These are phyloP conservation scores for Dicrurus megarhynchus DNA, from an alignment of 2,113 vertebrate genomes.

Conservation along the genomic window DNA sequence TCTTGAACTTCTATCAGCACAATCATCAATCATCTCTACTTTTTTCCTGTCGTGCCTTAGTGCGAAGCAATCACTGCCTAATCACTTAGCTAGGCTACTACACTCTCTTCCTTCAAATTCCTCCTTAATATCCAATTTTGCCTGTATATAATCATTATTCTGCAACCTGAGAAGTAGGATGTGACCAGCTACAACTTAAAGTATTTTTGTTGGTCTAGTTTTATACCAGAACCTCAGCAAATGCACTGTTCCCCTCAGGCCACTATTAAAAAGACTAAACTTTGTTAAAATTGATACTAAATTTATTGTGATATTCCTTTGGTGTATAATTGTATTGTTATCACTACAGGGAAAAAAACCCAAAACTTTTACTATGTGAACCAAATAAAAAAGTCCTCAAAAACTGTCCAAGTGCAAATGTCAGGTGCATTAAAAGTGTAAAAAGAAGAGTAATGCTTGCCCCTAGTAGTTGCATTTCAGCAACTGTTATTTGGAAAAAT, in stretches of 20 bases:
- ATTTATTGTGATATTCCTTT: not conserved
- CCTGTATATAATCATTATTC: not conserved
- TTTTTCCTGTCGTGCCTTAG: not conserved
- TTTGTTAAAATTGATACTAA: not conserved
- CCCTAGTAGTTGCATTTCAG: not conserved
- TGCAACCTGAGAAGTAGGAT: not conserved
- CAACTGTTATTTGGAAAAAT: not conserved
- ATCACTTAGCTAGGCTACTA: not conserved
- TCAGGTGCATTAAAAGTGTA: not conserved
- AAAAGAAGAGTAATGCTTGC: not conserved
- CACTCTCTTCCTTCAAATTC: not conserved
- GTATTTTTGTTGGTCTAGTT: not conserved
- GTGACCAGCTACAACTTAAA: not conserved
- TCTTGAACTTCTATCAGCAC: not conserved
- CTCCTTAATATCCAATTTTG: not conserved
- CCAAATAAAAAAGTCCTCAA: not conserved
- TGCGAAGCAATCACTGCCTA: not conserved
- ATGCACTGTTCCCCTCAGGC: not conserved
- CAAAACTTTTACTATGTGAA: not conserved
- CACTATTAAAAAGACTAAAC: not conserved
- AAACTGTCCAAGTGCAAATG: not conserved
- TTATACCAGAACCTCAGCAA: not conserved
- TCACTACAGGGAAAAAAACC: not conserved
- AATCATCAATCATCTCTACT: not conserved
- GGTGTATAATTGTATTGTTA: not conserved